Percentiles rank a stretch among this genome's conserved stretches.
These are phyloP conservation scores for Oasisia sp. DNA, from an alignment of 2,888 invertebrate species.

Conservation along the genomic window DNA sequence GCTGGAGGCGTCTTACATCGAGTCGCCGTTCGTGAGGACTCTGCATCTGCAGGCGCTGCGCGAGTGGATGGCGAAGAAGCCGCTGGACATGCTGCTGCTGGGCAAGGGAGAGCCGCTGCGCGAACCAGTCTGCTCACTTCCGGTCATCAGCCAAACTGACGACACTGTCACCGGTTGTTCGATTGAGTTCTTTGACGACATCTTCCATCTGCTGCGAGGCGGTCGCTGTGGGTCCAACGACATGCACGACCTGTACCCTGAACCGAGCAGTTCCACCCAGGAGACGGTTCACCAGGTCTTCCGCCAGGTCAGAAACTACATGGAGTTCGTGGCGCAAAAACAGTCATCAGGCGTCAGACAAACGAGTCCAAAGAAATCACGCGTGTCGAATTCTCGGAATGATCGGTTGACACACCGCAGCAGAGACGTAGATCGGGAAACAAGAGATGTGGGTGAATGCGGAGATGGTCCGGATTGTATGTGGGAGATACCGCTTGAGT, in stretches of 20 bases:
- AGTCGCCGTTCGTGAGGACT: neutral
- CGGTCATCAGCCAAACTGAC: neutral
- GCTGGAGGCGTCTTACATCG: neutral
- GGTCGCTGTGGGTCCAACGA: neutral
- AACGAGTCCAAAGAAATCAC: neutral
- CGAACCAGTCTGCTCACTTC: neutral
- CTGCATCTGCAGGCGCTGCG: neutral
- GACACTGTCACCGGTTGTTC: neutral
- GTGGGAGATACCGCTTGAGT: neutral
- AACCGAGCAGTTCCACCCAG: neutral
- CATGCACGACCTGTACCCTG: neutral
- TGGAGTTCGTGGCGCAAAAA: neutral
- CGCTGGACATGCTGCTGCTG: neutral
- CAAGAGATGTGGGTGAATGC: neutral
- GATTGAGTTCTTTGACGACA: neutral
- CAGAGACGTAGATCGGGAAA: neutral
- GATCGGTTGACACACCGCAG: neutral
- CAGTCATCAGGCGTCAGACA: neutral
- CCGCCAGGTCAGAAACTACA: neutral
- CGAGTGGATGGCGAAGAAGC: conserved; percentile 5
- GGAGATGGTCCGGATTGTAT: neutral
- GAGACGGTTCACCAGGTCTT: neutral
- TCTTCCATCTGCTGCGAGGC: neutral
- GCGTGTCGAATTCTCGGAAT: neutral
- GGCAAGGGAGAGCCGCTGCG: neutral